These are phyloP conservation scores for Bucorvus abyssinicus DNA, from an alignment of 2,797 vertebrate genomes.

Conservation along the genomic window DNA sequence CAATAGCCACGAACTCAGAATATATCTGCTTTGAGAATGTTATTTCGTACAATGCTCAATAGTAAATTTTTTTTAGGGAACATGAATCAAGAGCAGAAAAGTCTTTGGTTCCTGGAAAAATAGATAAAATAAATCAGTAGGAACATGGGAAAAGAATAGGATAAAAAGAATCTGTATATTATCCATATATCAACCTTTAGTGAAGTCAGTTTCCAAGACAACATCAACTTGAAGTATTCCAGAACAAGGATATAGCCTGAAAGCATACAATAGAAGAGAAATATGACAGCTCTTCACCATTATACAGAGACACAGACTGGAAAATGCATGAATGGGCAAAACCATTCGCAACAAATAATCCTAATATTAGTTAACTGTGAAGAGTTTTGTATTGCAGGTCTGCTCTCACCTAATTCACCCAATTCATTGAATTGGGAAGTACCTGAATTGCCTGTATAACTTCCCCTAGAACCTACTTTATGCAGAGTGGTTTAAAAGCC, in stretches of 20 bases:
- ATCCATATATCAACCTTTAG: conserved; percentile 1
- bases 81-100: not conserved
- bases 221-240: conserved; percentile 27
- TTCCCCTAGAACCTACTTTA: not conserved
- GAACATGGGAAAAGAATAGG: conserved; percentile 2
- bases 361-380: not conserved
- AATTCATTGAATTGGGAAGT: not conserved
- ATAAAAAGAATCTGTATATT: conserved; percentile 34
- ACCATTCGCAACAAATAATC: not conserved
- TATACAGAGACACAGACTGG: not conserved
- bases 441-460: not conserved
- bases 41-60: not conserved
- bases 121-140: not conserved
- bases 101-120: not conserved
- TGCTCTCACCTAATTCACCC: not conserved
- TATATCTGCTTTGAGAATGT: not conserved
- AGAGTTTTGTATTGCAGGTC: not conserved
- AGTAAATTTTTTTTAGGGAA: not conserved
- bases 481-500: not conserved
- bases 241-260: not conserved
- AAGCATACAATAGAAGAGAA: not conserved
- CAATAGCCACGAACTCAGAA: not conserved
- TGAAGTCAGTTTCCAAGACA: conserved; percentile 55
- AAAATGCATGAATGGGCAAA: not conserved
- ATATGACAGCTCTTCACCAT: not conserved